Evolutionary conservation across 2,888 invertebrate species (phyloP), one percentile per base, ranked within the genome.

Genomic region (Anoncus sp.): DNA sequence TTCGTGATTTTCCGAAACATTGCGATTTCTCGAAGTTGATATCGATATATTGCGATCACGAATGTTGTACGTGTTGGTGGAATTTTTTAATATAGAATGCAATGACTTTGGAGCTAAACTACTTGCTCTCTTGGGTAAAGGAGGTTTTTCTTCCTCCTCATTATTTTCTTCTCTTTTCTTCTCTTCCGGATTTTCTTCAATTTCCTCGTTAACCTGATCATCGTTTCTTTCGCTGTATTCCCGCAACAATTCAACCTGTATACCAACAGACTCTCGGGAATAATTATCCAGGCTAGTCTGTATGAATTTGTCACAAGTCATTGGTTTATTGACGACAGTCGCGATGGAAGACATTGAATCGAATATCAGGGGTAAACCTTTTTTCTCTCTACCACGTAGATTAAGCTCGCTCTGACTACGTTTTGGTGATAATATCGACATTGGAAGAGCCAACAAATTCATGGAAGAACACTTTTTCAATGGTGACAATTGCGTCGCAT

Each of bases 271-370:
- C 67, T 91, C 89, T 57, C 88, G 87, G 5, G 82, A 45, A 76
- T 79, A 87, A 10, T 79, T 60, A 22, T 82, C 82, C 18, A 87
- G 70, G 43, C 85, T 90, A 22, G 91, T 90, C 67, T 90, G 89
- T 81, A 89, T 87, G 24, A 89, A 81, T 80, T 90, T 90, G 70
- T 91, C 90, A 66, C 89, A 90, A 10, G 89, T 90, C 0, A 80
- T 35, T 5, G 90, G 90, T 80, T 89, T 91, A 62, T 82, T 82
- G 12, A 92, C 90, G 53, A 92, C 88, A 1, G 92, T 92, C 0
- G 91, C 88, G 24, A 92, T 88, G 2, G 92, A 91, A 1, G 92
- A 92, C 0, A 91, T 87, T 0, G 91, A 91, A 55, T 90, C 85
- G 53, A 90, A 91, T n/a, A 89, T 89, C 9, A 88, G 55, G 2